These are phyloP conservation scores for Trachops cirrhosus DNA, from an alignment of 2,797 vertebrate species.

Conservation along the genomic window DNA sequence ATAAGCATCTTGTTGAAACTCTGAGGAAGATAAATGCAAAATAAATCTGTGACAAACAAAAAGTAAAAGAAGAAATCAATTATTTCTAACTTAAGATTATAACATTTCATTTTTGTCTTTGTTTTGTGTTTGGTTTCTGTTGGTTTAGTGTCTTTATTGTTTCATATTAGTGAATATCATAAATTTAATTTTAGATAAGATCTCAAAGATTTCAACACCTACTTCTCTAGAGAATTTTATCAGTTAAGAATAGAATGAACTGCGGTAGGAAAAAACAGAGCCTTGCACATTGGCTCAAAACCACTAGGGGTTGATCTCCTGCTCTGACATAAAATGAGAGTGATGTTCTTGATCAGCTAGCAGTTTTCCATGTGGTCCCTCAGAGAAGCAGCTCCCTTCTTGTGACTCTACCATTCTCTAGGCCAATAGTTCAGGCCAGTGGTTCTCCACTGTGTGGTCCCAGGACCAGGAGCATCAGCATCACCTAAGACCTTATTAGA, in stretches of 20 bases:
- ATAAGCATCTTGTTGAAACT: not conserved
- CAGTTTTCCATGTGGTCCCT: not conserved
- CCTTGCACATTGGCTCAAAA: not conserved
- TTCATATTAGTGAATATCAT: not conserved
- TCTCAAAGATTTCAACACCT: not conserved
- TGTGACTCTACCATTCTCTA: not conserved
- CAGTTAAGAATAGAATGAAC: not conserved
- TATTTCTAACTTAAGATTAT: not conserved
- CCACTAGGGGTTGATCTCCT: not conserved
- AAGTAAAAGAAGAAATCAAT: not conserved
- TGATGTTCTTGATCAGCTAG: not conserved
- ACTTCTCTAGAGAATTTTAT: not conserved
- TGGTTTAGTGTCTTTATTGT: not conserved
- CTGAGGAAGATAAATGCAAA: not conserved
- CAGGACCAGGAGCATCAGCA: not conserved
- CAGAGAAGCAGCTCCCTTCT: not conserved
- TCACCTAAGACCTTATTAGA: not conserved
- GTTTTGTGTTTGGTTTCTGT: not conserved
- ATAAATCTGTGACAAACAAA: not conserved
- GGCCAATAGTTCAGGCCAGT: not conserved
- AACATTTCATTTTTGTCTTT: not conserved
- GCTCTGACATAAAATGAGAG: not conserved
- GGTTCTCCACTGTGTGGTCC: not conserved
- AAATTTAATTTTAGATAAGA: not conserved
- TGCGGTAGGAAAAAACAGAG: not conserved